phyloP scores from a whole-genome alignment of 2,797 vertebrate species.

The Poecilia velifera region DNA sequence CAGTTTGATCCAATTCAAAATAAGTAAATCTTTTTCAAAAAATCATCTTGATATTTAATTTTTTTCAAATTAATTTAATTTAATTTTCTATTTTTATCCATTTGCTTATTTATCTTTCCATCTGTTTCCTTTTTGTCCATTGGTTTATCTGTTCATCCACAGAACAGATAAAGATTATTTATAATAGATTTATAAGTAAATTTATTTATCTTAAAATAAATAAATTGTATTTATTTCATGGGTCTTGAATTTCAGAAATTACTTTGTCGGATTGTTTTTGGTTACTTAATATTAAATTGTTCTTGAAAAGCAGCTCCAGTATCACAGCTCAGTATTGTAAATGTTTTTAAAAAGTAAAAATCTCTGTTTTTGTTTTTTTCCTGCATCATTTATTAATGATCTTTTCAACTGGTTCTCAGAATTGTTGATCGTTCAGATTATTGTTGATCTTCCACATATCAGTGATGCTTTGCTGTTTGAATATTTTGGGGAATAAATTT shows the following conservation, averaged over 20 bases:
- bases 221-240: neutral
- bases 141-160: too few species aligned
- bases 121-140: too few species aligned
- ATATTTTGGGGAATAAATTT: neutral
- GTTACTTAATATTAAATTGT: slow-evolving; percentile 8
- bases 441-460: neutral
- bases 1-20: neutral
- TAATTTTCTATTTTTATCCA: too few species aligned
- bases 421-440: neutral
- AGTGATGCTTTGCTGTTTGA: neutral
- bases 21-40: neutral
- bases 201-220: too few species aligned
- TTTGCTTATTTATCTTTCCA: too few species aligned
- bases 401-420: neutral
- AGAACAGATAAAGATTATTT: too few species aligned
- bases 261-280: neutral
- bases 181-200: too few species aligned
- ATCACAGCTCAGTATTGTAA: slow-evolving; percentile 30
- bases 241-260: neutral
- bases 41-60: too few species aligned
- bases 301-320: slow-evolving; percentile 6
- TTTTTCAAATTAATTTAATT: too few species aligned
- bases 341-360: slow-evolving; percentile 34
- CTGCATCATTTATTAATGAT: slow-evolving; percentile 6
- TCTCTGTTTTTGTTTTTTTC: slow-evolving; percentile 1